A percentile compares a stretch with the other conserved stretches of the same genome.
Conservation (phyloP, 2,888 invertebrate species). For the Julus scandinavius region DNA sequence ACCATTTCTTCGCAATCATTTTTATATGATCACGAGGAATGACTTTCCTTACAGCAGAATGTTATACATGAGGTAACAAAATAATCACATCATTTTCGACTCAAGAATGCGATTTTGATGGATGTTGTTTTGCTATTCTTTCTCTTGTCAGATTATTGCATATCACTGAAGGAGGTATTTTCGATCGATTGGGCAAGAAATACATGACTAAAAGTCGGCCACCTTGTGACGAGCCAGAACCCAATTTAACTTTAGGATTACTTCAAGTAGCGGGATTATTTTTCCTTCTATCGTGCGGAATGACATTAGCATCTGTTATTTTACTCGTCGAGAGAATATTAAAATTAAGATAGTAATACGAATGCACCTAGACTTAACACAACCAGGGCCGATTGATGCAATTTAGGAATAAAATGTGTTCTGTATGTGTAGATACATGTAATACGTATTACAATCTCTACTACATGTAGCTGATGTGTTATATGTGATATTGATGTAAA, state of each 20-base stretch:
- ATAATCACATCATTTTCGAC: not conserved
- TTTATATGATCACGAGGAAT: not conserved
- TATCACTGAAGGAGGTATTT: conserved; percentile 27
- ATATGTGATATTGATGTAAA: no score
- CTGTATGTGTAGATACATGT: no score
- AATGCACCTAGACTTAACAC: no score
- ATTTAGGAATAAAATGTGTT: no score
- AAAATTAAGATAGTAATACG: not conserved
- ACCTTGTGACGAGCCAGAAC: not conserved
- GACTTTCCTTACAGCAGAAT: conserved; percentile 22
- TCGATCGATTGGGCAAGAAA: not conserved
- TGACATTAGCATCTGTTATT: not conserved
- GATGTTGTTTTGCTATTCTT: not conserved
- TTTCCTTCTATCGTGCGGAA: not conserved
- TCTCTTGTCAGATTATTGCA: not conserved
- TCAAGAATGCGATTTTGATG: no score
- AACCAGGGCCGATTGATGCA: no score
- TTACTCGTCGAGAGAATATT: not conserved
- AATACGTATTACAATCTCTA: no score
- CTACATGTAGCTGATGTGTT: no score
- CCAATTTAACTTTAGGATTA: not conserved
- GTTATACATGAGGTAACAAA: not conserved
- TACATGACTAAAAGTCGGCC: conserved; percentile 22
- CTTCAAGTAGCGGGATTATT: conserved; percentile 8
- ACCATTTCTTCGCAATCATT: not conserved